Base-by-base conservation (phyloP, 2,888 invertebrate genomes). In the Eupithecia subumbrata region DNA sequence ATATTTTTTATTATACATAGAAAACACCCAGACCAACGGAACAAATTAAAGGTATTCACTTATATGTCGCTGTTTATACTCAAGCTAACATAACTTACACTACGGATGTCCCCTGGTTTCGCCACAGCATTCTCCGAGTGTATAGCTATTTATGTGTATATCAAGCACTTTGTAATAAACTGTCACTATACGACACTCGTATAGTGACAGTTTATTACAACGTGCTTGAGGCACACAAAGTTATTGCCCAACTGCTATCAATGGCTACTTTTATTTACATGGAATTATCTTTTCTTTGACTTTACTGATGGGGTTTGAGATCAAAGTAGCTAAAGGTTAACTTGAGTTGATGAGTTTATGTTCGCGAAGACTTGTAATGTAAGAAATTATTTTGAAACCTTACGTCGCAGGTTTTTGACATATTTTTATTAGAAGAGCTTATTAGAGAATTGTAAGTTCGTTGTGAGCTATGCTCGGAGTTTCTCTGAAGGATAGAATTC, bases 181-280 rank as follows among this genome's bases (percentile, higher is more conserved):
- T n/a, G n/a, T n/a, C n/a, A n/a, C n/a, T n/a, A n/a, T n/a, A n/a
- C n/a, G n/a, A n/a, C n/a, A n/a, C n/a, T 48, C 52, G n/a, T 60
- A 60, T 14, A 0, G 22, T 8, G 60, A 63, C 63, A 63, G n/a
- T 25, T 12, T 25, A 63, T 16, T 5, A 52, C n/a, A 52, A 30
- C 11, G 56, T 22, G 34, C 37, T 69, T 9, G 52, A 18, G 69
- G 30, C 56, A 37, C 18, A 30, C 14, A 18, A 34, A 56, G 22
- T 40, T 56, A 70, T 70, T 70, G 37, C 37, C 52, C 56, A 1
- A 56, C 22, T 56, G 56, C 56, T 22, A 40, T 52, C 48, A 9
- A 34, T n/a, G 30, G 30, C 5, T 22, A 22, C n/a, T 56, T 56
- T 56, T 56, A 70, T 22, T 48, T 71, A 30, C 64, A 71, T 64